Conservation (phyloP, 2,888 invertebrate genomes). For the Hylaea fasciaria region DNA sequence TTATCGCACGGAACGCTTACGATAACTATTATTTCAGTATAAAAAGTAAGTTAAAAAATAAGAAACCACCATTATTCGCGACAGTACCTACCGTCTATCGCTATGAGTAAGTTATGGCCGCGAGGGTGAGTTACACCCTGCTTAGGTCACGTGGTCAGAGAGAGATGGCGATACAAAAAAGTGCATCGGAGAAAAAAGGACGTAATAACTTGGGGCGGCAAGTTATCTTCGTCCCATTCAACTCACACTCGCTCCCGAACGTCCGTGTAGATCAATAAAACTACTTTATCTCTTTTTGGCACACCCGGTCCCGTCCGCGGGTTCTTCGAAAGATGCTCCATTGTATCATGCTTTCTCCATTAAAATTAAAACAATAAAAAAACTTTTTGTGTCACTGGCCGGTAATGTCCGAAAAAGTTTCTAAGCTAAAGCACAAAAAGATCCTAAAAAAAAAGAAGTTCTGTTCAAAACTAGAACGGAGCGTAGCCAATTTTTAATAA, state of each 20-base stretch:
- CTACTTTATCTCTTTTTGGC: slow-evolving; percentile 86
- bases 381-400: slow-evolving; percentile 31
- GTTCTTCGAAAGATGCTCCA: slow-evolving; percentile 79
- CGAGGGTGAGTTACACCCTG: slow-evolving; percentile 85
- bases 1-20: no score
- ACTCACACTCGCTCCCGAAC: slow-evolving; percentile 84
- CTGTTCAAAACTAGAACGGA: slow-evolving; percentile 46
- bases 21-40: no score
- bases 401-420: slow-evolving; percentile 10
- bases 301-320: slow-evolving; percentile 81
- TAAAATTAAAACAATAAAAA: slow-evolving; percentile 44
- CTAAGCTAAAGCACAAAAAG: slow-evolving; percentile 21
- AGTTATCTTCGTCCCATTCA: slow-evolving; percentile 85
- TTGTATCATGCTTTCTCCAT: slow-evolving; percentile 67
- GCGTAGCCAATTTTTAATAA: slow-evolving; percentile 53
- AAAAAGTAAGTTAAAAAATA: slow-evolving; percentile 54
- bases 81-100: slow-evolving; percentile 84
- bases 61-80: slow-evolving; percentile 77
- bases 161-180: slow-evolving; percentile 67
- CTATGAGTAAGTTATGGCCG: slow-evolving; percentile 85
- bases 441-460: slow-evolving; percentile 34
- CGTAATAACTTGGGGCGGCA: slow-evolving; percentile 78
- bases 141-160: slow-evolving; percentile 83
- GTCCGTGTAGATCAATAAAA: slow-evolving; percentile 86
- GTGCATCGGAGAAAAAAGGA: slow-evolving; percentile 61